Percentiles rank a stretch among this genome's conserved stretches.
phyloP scores from a whole-genome alignment of 2,113 vertebrate genomes.

The Peromyscus leucopus region DNA sequence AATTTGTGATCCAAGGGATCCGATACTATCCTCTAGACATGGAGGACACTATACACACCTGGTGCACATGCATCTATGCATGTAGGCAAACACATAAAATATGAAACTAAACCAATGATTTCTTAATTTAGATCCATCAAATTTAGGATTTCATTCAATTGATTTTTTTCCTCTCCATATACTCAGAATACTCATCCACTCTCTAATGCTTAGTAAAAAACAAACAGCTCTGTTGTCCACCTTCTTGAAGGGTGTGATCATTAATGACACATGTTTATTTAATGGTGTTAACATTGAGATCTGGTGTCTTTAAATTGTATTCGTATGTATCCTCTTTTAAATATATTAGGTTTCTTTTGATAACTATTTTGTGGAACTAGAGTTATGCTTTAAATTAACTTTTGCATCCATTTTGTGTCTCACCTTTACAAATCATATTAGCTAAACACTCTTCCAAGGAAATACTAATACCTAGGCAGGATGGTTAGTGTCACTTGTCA shows the following conservation, averaged over 20 bases:
- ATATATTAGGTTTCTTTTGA: background rate
- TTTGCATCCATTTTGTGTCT: background rate
- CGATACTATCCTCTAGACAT: background rate
- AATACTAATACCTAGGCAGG: background rate
- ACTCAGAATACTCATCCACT: background rate
- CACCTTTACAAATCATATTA: background rate
- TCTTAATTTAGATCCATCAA: background rate
- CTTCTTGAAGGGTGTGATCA: background rate
- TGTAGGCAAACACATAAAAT: background rate
- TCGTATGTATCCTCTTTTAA: slow-evolving; percentile 9
- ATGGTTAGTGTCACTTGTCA: background rate
- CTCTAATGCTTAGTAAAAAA: background rate
- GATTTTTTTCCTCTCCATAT: background rate
- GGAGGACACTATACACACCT: background rate
- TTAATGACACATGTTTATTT: background rate
- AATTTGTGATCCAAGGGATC: background rate
- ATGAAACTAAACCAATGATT: background rate
- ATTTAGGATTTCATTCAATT: background rate
- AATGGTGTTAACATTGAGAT: background rate
- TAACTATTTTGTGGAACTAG: background rate
- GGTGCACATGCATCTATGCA: background rate
- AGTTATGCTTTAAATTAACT: background rate
- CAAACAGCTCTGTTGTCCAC: background rate
- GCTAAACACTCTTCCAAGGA: background rate
- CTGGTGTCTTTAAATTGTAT: background rate